phyloP scores from a whole-genome alignment of 2,797 vertebrate genomes.

The Oryzias sinensis region DNA sequence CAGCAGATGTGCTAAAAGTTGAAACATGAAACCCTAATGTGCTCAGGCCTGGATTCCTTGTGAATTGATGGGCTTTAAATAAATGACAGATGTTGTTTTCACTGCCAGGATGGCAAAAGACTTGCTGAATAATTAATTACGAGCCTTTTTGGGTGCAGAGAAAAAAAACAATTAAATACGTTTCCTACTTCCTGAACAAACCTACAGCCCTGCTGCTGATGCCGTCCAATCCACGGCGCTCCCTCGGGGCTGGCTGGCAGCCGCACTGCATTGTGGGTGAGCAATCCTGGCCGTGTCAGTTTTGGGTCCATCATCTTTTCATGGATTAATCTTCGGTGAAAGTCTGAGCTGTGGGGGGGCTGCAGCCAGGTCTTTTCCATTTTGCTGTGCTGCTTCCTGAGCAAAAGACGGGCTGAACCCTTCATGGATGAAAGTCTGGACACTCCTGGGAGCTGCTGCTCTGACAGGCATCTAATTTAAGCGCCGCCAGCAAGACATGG shows the following conservation, averaged over 20 bases:
- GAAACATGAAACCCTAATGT: conserved; percentile 59
- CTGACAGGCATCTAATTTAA: conserved; percentile 11
- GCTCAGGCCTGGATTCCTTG: conserved; percentile 58
- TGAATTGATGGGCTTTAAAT: conserved; percentile 54
- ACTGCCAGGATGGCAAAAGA: conserved; percentile 48
- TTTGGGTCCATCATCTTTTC: background rate
- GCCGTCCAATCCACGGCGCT: conserved; percentile 47
- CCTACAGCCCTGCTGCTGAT: conserved; percentile 58
- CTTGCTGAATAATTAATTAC: conserved; percentile 72
- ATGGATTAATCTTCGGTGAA: background rate
- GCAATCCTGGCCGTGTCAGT: conserved; percentile 15
- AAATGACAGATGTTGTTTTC: conserved; percentile 71
- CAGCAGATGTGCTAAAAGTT: conserved; percentile 54
- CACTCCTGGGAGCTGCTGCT: conserved; percentile 22
- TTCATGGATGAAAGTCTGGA: conserved; percentile 9
- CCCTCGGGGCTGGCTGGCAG: conserved; percentile 41
- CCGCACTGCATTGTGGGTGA: conserved; percentile 50
- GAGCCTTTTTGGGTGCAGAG: conserved; percentile 53
- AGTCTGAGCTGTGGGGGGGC: conserved; percentile 27
- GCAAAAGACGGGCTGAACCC: background rate
- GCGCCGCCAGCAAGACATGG: conserved; percentile 5
- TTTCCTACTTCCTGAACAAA: conserved; percentile 56
- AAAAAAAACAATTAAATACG: conserved; percentile 61
- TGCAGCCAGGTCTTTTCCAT: background rate
- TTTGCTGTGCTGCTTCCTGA: background rate